Percentiles rank a stretch among this genome's conserved stretches.
These are phyloP conservation scores for Melanotaenia pygmaea DNA, from an alignment of 2,797 vertebrate species.

Conservation along the genomic window DNA sequence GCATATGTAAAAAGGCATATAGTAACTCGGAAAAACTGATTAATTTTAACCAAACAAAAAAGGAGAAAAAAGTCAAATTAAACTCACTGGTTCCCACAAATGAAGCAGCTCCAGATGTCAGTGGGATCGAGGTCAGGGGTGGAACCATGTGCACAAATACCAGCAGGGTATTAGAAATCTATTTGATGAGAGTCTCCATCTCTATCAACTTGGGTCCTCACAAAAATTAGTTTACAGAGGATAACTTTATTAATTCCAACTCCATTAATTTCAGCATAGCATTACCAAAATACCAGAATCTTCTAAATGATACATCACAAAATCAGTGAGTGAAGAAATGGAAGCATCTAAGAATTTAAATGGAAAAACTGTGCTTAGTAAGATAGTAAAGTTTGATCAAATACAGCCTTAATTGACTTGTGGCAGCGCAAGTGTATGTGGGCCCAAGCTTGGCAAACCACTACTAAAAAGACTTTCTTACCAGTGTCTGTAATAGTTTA, in stretches of 20 bases:
- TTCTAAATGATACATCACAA: neutral
- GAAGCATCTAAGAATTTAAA: neutral
- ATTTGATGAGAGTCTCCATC: no score
- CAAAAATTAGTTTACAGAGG: neutral
- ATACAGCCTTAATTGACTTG: neutral
- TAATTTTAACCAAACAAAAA: neutral
- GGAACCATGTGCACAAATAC: neutral
- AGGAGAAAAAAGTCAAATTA: neutral
- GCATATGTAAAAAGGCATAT: neutral
- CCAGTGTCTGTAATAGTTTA: slow-evolving; percentile 2
- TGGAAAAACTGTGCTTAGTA: neutral
- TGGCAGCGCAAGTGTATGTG: neutral
- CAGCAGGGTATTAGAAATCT: no score
- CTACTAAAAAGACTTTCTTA: slow-evolving; percentile 1
- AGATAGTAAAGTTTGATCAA: neutral
- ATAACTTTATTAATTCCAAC: neutral
- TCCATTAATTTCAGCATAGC: neutral
- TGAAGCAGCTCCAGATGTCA: neutral
- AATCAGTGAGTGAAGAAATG: neutral
- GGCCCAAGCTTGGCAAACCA: neutral
- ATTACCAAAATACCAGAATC: neutral
- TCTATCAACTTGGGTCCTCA: neutral
- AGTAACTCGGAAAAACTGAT: neutral
- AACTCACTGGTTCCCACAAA: neutral
- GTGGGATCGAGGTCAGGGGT: neutral